Evolutionary conservation across 2,113 vertebrate genomes (phyloP).

Genomic region (Sturnus vulgaris): DNA sequence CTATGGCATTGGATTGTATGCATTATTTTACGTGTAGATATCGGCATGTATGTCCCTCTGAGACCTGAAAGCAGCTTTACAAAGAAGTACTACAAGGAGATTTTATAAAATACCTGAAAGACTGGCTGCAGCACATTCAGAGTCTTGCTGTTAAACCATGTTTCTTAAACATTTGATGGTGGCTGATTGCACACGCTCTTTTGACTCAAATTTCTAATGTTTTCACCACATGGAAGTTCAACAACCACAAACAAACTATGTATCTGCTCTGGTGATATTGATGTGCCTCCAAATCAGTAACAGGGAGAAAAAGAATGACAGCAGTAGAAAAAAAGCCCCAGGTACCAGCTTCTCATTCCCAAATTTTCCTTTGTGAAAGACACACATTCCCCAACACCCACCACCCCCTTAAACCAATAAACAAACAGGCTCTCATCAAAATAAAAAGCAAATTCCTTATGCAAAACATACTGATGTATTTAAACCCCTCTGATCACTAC

Average conservation of each 20-base stretch:
- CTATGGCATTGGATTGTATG: neutral
- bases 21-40: neutral
- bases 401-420: neutral
- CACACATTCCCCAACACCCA: neutral
- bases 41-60: neutral
- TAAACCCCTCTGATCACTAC: slow-evolving; percentile 33
- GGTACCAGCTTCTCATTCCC: neutral
- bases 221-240: neutral
- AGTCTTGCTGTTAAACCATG: neutral
- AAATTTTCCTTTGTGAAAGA: neutral
- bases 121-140: neutral
- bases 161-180: neutral
- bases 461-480: neutral
- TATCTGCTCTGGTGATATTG: neutral
- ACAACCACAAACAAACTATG: neutral
- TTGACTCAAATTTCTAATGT: neutral
- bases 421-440: neutral
- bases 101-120: neutral
- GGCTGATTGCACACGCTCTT: neutral
- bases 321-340: neutral
- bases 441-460: neutral
- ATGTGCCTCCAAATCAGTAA: neutral
- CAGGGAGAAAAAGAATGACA: neutral
- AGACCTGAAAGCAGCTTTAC: neutral
- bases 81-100: neutral